These are phyloP conservation scores for Drosophila trichaetosa DNA, from an alignment of 2,888 invertebrate genomes.

Conservation along the genomic window DNA sequence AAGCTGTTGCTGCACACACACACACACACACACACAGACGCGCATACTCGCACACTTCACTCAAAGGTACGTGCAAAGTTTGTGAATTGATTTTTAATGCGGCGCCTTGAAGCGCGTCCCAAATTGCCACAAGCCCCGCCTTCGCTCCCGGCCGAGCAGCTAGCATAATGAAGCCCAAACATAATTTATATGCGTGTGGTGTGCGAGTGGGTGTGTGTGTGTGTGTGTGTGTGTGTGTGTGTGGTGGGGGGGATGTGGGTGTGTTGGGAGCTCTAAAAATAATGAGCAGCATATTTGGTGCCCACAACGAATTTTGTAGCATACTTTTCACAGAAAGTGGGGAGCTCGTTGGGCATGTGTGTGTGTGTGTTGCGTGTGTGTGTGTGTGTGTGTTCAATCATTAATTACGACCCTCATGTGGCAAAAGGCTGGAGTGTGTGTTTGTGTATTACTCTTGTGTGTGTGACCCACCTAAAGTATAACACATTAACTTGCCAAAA, in stretches of 20 bases:
- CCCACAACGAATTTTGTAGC: slow-evolving; percentile 66
- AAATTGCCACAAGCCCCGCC: slow-evolving; percentile 29
- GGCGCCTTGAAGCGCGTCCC: slow-evolving; percentile 57
- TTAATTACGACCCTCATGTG: slow-evolving; percentile 60
- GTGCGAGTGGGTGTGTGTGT: slow-evolving; percentile 26
- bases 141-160: neutral
- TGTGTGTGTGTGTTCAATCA: slow-evolving; percentile 58
- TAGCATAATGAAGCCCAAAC: slow-evolving; percentile 74
- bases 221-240: slow-evolving; percentile 5
- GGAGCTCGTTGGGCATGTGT: neutral
- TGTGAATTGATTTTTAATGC: slow-evolving; percentile 78
- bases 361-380: neutral
- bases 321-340: slow-evolving; percentile 54
- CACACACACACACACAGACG: slow-evolving; percentile 3
- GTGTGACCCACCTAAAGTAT: slow-evolving; percentile 48
- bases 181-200: slow-evolving; percentile 66
- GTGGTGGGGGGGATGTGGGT: slow-evolving; percentile 5
- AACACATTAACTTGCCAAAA: slow-evolving; percentile 76
- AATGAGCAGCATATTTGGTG: slow-evolving; percentile 78
- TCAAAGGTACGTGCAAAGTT: slow-evolving; percentile 70
- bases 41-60: slow-evolving; percentile 35
- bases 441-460: slow-evolving; percentile 21
- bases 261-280: slow-evolving; percentile 62
- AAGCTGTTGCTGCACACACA: slow-evolving; percentile 25
- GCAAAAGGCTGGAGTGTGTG: slow-evolving; percentile 3